Base-by-base conservation (phyloP, 2,888 invertebrate genomes). In the Lomographa bimaculata region DNA sequence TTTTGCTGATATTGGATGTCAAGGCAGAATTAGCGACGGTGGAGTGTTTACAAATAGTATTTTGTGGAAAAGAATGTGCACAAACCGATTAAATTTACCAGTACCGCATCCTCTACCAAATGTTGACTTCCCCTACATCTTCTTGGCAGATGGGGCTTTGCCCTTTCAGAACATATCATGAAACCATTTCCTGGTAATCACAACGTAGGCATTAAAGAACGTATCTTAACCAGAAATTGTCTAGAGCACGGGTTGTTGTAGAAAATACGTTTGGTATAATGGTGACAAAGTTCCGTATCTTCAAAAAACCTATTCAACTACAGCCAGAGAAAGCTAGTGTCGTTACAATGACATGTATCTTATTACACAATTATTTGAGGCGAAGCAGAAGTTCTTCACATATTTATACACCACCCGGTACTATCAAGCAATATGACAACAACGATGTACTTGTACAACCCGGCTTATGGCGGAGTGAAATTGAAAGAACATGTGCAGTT, bases 101-200 rank as follows among this genome's bases (percentile, higher is more conserved):
- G 3, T 35, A 26, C 52, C 56, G 51, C 43, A 44, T 35, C 57
- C 58, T 26, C 46, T 57, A 47, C 50, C 47, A 7, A 43, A 54
- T 32, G 42, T 57, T 50, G 7, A 62, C 44, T 2, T 65, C 1
- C 64, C 64, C 29, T 66, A 64, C 28, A 50, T 67, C 0, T 62
- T 69, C 32, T 11, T 65, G 54, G 61, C 14, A 4, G 61, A 69
- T 24, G 54, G 58, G 41, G 65, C 62, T 67, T 65, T 60, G 57
- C 65, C 45, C 25, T 67, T 3, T 50, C 50, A 46, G 2, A 9
- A 27, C 51, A 64, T 25, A 39, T 64, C 24, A 64, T 65, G 61
- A 68, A 68, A 39, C 64, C 61, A 11, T 61, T 53, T 50, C 57
- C 60, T 36, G 61, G 59, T 16, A 37, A 57, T 8, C 59, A 60